Percentiles rank a stretch among this genome's conserved stretches.
These are phyloP conservation scores for Osmerus mordax DNA, from an alignment of 2,113 vertebrate species.

Conservation along the genomic window DNA sequence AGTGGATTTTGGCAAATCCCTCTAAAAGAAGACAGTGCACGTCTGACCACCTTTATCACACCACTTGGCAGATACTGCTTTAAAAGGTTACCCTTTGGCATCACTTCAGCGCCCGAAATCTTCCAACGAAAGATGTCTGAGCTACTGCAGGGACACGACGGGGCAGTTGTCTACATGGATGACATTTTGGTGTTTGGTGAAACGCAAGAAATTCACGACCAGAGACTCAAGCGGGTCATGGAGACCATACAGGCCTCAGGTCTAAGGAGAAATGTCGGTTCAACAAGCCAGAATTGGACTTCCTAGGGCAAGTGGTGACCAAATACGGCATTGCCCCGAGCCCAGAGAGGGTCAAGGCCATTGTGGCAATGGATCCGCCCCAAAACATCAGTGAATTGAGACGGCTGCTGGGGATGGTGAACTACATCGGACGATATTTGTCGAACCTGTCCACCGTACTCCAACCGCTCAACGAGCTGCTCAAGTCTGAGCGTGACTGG, in stretches of 20 bases:
- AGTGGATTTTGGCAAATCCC: conserved; percentile 27
- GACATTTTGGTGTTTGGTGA: no score
- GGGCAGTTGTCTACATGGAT: no score
- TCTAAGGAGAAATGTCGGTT: not conserved
- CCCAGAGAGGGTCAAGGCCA: not conserved
- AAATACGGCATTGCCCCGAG: no score
- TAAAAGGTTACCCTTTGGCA: not conserved
- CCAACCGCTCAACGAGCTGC: conserved; percentile 8
- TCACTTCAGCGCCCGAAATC: conserved; percentile 7
- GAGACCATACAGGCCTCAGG: no score
- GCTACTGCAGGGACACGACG: not conserved
- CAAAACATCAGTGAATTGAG: not conserved
- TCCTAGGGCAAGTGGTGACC: no score
- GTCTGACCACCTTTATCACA: no score
- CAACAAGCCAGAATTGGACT: not conserved
- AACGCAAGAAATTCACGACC: no score
- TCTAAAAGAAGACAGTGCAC: not conserved
- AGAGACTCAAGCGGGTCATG: no score
- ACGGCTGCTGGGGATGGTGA: conserved; percentile 1
- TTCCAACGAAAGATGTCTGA: conserved; percentile 8
- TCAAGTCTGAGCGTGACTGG: conserved; percentile 1
- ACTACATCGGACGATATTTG: conserved; percentile 7
- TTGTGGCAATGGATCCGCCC: not conserved
- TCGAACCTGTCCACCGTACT: not conserved
- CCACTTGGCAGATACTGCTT: not conserved